Evolutionary conservation across 2,113 vertebrate genomes (phyloP), one percentile per base, ranked within the genome.

Genomic region (Laticauda colubrina): DNA sequence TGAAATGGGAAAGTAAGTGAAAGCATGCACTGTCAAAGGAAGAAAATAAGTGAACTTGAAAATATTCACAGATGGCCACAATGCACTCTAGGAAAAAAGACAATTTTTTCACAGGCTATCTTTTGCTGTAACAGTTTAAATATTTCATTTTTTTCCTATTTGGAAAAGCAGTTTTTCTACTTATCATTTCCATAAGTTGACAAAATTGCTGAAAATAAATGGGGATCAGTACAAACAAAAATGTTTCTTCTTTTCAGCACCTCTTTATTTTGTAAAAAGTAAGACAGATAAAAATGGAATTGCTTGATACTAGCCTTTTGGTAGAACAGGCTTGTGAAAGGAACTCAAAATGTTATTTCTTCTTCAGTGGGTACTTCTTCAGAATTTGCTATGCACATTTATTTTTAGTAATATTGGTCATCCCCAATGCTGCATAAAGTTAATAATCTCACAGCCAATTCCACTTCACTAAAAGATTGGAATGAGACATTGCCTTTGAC

Each of bases 341-440:
- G 85, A 95, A 95, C 93, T 96, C 94, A 92, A 24, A 39, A 91
- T 92, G 85, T 21, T 43, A 81, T 43, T 81, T 89, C 34, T 48
- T 94, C 64, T 91, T 95, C 93, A 93, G 54, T 93, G 51, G 34
- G 87, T 88, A 59, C 48, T 93, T 90, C 54, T 53, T 88, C 94
- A 39, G 94, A 91, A 93, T 92, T 90, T 95, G 53, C 88, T 94
- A 94, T 88, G 56, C 24, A 64, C 0, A 2, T n/a, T 86, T 95
- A 94, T 93, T 94, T 93, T 96, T 88, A 89, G 88, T 96, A 96
- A 92, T 92, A 93, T 43, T 56, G 93, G 94, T 95, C 93, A n/a
- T 29, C 94, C 81, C 89, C 91, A 3, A 3, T 91, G 56, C 95
- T 94, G 3, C 20, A 5, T 18, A 85, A 93, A 55, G 88, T 59